phyloP scores from a whole-genome alignment of 2,797 vertebrate genomes.

The Cirrhinus mrigala region DNA sequence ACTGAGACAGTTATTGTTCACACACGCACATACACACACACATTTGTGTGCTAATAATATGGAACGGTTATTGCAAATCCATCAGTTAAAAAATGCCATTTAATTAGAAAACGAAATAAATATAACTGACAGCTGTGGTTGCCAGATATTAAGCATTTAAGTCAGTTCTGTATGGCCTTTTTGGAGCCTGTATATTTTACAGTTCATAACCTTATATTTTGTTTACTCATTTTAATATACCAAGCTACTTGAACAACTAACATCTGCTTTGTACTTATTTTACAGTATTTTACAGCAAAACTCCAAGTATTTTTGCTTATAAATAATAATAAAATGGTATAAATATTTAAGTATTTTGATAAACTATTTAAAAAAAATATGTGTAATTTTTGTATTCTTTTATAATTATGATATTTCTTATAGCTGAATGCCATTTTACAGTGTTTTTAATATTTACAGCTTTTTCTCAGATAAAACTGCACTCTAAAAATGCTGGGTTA shows the following conservation, averaged over 20 bases:
- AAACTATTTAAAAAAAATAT: background rate
- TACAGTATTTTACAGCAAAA: background rate
- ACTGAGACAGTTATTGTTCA: background rate
- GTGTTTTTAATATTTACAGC: background rate
- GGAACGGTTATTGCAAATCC: background rate
- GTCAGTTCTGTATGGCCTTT: background rate
- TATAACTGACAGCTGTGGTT: background rate
- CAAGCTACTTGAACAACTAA: background rate
- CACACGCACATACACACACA: background rate
- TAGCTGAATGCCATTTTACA: background rate
- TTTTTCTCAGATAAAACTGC: background rate
- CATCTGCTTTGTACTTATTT: background rate
- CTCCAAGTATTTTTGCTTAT: background rate
- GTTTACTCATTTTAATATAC: background rate
- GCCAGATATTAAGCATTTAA: background rate
- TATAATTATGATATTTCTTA: background rate
- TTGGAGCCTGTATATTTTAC: background rate
- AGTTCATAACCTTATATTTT: slow-evolving; percentile 1
- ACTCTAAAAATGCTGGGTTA: too few species aligned
- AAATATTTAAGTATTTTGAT: background rate
- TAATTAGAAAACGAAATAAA: background rate
- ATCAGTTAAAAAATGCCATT: background rate
- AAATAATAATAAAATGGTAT: background rate
- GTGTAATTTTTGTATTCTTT: background rate
- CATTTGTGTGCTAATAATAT: background rate